These are phyloP conservation scores for Pelodytes ibericus DNA, from an alignment of 2,797 vertebrate species.

Conservation along the genomic window DNA sequence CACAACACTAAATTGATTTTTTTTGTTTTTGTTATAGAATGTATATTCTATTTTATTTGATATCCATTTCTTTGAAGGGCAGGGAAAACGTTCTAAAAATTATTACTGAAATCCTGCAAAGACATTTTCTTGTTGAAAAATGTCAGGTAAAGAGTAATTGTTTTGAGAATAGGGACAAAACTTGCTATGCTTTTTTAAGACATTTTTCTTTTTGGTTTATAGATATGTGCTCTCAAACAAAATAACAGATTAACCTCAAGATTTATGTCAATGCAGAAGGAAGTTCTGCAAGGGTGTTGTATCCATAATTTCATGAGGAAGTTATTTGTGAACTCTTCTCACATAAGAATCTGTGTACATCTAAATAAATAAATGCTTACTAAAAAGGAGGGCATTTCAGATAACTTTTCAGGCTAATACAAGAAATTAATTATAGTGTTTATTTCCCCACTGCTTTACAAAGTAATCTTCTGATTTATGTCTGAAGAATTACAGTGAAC, in stretches of 20 bases:
- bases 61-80: not conserved
- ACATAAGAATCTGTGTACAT: not conserved
- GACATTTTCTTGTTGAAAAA: not conserved
- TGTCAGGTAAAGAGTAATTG: slow-evolving; percentile 7
- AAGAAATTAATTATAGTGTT: too few species aligned
- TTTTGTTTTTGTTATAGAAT: not conserved
- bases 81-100: not conserved
- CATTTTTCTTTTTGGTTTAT: slow-evolving; percentile 17
- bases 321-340: not conserved
- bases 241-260: not conserved
- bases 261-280: not conserved
- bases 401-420: too few species aligned
- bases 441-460: not conserved
- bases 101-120: not conserved
- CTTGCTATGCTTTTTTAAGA: not conserved
- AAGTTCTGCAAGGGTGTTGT: not conserved
- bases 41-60: not conserved
- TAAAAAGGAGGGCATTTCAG: too few species aligned
- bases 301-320: not conserved
- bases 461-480: not conserved
- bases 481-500: too few species aligned
- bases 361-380: too few species aligned
- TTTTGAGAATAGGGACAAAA: slow-evolving; percentile 1
- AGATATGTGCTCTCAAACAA: not conserved
- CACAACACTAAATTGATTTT: too few species aligned